A percentile compares a stretch with the other conserved stretches of the same genome.
These are phyloP conservation scores for Arvicanthis niloticus DNA, from an alignment of 2,113 vertebrate genomes.

Conservation along the genomic window DNA sequence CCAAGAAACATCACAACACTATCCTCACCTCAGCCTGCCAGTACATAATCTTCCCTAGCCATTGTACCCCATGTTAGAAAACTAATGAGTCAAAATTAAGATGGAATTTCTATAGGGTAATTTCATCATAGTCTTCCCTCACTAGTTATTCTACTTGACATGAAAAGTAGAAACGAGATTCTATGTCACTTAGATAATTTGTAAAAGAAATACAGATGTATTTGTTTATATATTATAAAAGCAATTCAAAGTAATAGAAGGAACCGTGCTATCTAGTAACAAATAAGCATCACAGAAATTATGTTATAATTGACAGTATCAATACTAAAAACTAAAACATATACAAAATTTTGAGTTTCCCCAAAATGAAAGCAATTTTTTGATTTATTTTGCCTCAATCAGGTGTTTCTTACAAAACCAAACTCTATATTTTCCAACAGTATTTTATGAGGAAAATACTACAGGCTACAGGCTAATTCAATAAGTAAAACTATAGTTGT, in stretches of 20 bases:
- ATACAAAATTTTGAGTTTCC: background rate
- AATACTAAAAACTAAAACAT: background rate
- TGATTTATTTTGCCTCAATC: background rate
- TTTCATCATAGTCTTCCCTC: background rate
- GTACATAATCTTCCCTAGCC: background rate
- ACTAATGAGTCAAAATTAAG: background rate
- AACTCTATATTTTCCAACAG: background rate
- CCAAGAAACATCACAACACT: background rate
- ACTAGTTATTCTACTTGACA: background rate
- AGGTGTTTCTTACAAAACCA: background rate
- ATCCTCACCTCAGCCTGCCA: background rate
- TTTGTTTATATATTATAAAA: background rate
- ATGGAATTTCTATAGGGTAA: background rate
- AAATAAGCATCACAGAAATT: conserved; percentile 22
- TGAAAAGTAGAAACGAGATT: background rate
- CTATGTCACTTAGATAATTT: background rate
- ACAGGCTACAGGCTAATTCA: background rate
- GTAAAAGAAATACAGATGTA: background rate
- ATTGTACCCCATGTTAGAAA: background rate
- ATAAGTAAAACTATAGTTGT: background rate
- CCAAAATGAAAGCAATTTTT: background rate
- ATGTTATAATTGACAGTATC: background rate
- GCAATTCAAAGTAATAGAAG: background rate
- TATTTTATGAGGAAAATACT: background rate
- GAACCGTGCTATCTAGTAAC: background rate